Percentiles rank a stretch among this genome's conserved stretches.
These are phyloP conservation scores for Ethmia dodecea DNA, from an alignment of 2,888 invertebrate genomes.

Conservation along the genomic window DNA sequence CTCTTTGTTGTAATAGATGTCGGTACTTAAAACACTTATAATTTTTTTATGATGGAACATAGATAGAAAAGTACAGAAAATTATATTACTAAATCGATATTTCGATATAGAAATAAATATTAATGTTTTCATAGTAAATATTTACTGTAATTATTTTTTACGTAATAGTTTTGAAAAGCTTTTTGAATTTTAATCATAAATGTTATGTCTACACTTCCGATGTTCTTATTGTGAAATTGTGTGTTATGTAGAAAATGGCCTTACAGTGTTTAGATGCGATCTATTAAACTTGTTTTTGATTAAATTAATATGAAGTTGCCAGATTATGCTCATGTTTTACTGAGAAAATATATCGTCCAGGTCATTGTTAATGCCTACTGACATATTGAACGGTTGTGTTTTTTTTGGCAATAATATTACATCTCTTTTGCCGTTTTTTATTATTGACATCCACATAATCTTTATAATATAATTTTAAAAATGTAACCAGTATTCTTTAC, in stretches of 20 bases:
- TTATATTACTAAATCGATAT: constrained; percentile 46
- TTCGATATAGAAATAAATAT: constrained; percentile 54
- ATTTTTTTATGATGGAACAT: constrained; percentile 35
- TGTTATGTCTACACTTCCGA: constrained; percentile 40
- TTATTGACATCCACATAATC: constrained; percentile 19
- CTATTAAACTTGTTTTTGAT: constrained; percentile 25
- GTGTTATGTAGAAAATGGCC: constrained; percentile 43
- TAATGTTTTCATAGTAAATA: constrained; percentile 52
- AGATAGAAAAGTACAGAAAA: constrained; percentile 51
- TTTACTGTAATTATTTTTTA: constrained; percentile 30
- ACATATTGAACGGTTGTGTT: constrained; percentile 26
- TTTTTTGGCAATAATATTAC: constrained; percentile 28
- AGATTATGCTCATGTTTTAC: constrained; percentile 20
- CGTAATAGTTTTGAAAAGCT: constrained; percentile 30
- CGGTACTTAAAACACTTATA: constrained; percentile 56
- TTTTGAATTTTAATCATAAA: constrained; percentile 43
- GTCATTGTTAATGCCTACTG: background rate
- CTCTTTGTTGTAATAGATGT: constrained; percentile 43
- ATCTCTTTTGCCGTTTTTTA: too few relatives aligned
- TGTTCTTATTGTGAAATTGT: constrained; percentile 41
- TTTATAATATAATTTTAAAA: constrained; percentile 6
- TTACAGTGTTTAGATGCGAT: constrained; percentile 28
- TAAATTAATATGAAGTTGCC: constrained; percentile 27
- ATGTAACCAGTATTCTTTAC: constrained; percentile 7
- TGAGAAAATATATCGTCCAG: too few relatives aligned